Evolutionary conservation across 2,797 vertebrate genomes (phyloP).

Genomic region (Hyperoplus immaculatus): DNA sequence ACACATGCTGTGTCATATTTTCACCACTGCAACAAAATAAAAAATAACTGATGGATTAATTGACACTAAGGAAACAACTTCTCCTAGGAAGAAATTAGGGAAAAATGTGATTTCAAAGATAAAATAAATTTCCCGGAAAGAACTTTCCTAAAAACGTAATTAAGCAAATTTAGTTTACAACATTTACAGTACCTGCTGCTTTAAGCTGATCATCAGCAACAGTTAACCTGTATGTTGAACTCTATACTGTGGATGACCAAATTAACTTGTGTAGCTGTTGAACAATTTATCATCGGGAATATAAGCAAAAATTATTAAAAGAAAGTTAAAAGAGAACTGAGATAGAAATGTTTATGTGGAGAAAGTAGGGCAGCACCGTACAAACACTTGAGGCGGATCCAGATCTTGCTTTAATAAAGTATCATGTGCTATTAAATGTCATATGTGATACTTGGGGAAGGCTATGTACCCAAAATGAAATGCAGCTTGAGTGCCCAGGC

Average conservation of each 20-base stretch:
- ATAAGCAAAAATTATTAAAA: neutral
- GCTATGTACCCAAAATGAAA: constrained; percentile 18
- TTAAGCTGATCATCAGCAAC: neutral
- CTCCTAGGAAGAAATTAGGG: neutral
- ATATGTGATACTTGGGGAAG: constrained; percentile 32
- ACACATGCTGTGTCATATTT: constrained; percentile 14
- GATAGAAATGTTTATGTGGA: neutral
- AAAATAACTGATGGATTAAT: neutral
- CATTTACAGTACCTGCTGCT: neutral
- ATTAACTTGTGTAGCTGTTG: neutral
- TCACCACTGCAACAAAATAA: neutral
- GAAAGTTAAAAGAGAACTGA: neutral
- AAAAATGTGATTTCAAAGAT: constrained; percentile 1
- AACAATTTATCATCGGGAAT: neutral
- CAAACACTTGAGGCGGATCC: constrained; percentile 9
- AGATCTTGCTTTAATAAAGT: constrained; percentile 14
- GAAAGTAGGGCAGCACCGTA: constrained; percentile 4
- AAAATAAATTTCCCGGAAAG: neutral
- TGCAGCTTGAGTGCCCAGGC: constrained; percentile 17
- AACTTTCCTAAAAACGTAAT: neutral
- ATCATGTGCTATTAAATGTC: constrained; percentile 32
- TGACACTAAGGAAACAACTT: neutral
- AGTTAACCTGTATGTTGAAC: neutral
- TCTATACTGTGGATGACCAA: constrained; percentile 3
- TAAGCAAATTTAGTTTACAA: neutral